phyloP scores from a whole-genome alignment of 2,888 invertebrate genomes.

The Troides oblongomaculatus region DNA sequence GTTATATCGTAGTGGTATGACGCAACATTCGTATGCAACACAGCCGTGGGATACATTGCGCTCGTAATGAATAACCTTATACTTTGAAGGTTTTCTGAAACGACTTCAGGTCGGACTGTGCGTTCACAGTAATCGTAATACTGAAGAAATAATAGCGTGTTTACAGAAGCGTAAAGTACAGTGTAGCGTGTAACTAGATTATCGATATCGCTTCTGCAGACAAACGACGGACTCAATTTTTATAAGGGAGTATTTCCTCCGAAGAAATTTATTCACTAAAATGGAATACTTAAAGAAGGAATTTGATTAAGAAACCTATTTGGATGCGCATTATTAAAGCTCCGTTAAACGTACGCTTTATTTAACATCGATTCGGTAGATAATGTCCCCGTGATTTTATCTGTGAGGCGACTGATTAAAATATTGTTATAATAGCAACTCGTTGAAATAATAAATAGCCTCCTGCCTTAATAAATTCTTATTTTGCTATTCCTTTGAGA shows the following conservation, averaged over 20 bases:
- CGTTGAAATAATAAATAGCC: slow-evolving; percentile 40
- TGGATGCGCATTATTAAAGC: slow-evolving; percentile 29
- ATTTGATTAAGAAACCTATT: slow-evolving; percentile 31
- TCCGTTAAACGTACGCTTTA: slow-evolving; percentile 26
- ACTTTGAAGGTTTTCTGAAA: slow-evolving; percentile 56
- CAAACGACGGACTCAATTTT: slow-evolving; percentile 37
- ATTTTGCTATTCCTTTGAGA: slow-evolving; percentile 41
- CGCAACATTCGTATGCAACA: slow-evolving; percentile 48
- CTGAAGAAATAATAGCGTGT: slow-evolving; percentile 48
- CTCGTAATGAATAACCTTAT: slow-evolving; percentile 56
- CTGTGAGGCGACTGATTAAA: slow-evolving; percentile 17
- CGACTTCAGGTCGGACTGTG: slow-evolving; percentile 38
- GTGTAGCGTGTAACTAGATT: slow-evolving; percentile 51
- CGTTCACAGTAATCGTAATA: slow-evolving; percentile 32
- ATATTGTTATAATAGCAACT: slow-evolving; percentile 34
- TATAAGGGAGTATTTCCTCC: slow-evolving; percentile 23
- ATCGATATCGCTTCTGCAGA: slow-evolving; percentile 55
- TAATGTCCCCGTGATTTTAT: slow-evolving; percentile 10
- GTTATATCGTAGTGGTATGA: slow-evolving; percentile 39
- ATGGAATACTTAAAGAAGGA: slow-evolving; percentile 29
- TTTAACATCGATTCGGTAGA: slow-evolving; percentile 23
- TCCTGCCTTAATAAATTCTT: slow-evolving; percentile 40
- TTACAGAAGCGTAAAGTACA: slow-evolving; percentile 51
- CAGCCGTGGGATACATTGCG: slow-evolving; percentile 51
- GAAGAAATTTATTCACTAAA: slow-evolving; percentile 24